Conservation (phyloP, 1,140 invertebrate genomes). For the Psix sp. region DNA sequence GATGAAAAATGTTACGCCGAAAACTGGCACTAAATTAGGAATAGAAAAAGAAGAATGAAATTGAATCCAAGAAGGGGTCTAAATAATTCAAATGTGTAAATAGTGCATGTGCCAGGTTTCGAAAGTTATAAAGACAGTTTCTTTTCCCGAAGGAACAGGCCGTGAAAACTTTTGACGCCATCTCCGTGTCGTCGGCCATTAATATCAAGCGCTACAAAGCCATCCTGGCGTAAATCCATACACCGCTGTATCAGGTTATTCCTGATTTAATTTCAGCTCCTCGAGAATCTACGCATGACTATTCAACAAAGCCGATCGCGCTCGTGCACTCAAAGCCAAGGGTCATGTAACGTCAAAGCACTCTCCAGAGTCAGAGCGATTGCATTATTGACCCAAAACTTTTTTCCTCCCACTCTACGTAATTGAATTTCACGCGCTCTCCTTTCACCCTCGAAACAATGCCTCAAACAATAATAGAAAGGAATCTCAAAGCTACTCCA, state of each 20-base stretch:
- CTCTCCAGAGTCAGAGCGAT: constrained; percentile 21
- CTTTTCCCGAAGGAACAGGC: constrained; percentile 5
- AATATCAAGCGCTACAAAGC: constrained; percentile 23
- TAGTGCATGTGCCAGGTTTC: constrained; percentile 4
- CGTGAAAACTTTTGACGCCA: constrained; percentile 30
- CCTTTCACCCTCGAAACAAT: constrained; percentile 32
- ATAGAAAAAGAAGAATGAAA: too few relatives aligned
- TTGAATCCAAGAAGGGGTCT: too few relatives aligned
- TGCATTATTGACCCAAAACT: constrained; percentile 49
- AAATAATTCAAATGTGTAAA: constrained; percentile 26
- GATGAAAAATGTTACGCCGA: too few relatives aligned
- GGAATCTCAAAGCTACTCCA: constrained; percentile 22
- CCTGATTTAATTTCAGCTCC: constrained; percentile 43
- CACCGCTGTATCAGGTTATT: constrained; percentile 34
- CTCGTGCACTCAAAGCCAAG: constrained; percentile 42
- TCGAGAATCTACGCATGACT: constrained; percentile 39
- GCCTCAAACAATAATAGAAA: constrained; percentile 41
- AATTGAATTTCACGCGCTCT: constrained; percentile 42
- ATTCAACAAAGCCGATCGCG: constrained; percentile 42
- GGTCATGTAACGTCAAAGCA: constrained; percentile 38
- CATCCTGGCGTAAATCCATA: constrained; percentile 26
- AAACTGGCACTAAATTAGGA: too few relatives aligned
- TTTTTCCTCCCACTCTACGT: constrained; percentile 25
- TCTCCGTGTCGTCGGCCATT: constrained; percentile 17
- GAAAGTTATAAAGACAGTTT: constrained; percentile 7